phyloP scores from a whole-genome alignment of 2,113 vertebrate species.

The Dromiciops gliroides region DNA sequence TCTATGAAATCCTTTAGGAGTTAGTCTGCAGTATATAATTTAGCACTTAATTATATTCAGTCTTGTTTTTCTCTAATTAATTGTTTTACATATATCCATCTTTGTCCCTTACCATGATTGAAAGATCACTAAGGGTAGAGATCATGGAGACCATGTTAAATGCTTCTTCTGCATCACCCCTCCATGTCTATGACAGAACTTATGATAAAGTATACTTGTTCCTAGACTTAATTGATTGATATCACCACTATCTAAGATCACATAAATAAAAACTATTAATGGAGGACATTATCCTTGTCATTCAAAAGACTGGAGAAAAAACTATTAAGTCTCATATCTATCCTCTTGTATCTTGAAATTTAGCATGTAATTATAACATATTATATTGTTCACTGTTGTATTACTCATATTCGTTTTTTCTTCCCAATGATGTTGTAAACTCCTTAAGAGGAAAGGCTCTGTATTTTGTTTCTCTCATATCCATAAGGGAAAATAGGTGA shows the following conservation, averaged over 20 bases:
- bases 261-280: not conserved
- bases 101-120: not conserved
- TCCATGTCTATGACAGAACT: not conserved
- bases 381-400: not conserved
- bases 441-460: not conserved
- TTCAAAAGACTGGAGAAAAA: not conserved
- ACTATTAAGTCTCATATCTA: not conserved
- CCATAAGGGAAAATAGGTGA: not conserved
- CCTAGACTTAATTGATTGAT: not conserved
- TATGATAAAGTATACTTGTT: not conserved
- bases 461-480: not conserved
- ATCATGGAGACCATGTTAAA: not conserved
- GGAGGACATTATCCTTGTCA: not conserved
- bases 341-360: not conserved
- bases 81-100: not conserved
- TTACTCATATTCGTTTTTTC: slow-evolving; percentile 2
- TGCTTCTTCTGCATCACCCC: not conserved
- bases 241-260: not conserved
- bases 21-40: not conserved
- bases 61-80: slow-evolving; percentile 10
- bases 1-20: not conserved
- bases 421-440: slow-evolving; percentile 8
- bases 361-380: slow-evolving; percentile 15
- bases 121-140: not conserved
- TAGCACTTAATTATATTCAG: slow-evolving; percentile 7